These are phyloP conservation scores for Pithys albifrons DNA, from an alignment of 2,113 vertebrate genomes.

Conservation along the genomic window DNA sequence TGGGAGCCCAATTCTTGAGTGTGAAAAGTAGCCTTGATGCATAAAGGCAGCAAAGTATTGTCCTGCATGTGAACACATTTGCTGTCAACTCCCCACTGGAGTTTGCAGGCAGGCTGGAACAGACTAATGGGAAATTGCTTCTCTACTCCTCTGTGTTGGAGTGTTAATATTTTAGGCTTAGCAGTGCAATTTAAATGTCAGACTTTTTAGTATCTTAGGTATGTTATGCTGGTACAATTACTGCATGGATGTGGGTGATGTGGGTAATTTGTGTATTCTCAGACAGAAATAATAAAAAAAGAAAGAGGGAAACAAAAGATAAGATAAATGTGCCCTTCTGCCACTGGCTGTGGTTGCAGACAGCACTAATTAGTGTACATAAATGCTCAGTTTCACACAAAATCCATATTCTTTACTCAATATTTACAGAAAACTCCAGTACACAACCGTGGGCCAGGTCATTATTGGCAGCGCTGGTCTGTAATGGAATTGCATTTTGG, in stretches of 20 bases:
- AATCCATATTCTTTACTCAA: neutral
- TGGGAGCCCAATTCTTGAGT: neutral
- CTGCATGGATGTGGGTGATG: neutral
- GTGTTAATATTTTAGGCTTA: neutral
- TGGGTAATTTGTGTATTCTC: neutral
- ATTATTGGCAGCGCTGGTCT: neutral
- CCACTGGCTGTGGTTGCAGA: neutral
- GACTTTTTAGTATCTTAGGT: neutral
- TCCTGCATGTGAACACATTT: rapidly evolving
- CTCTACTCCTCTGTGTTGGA: neutral
- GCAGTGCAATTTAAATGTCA: neutral
- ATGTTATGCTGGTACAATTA: neutral
- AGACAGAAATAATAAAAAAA: neutral
- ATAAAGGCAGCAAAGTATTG: neutral
- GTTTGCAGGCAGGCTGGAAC: neutral
- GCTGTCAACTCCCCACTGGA: neutral
- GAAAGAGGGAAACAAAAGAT: neutral
- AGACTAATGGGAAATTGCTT: neutral
- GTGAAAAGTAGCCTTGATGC: neutral
- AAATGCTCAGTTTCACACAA: neutral
- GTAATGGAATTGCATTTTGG: constrained; percentile 15
- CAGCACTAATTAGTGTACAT: neutral
- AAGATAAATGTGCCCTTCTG: neutral
- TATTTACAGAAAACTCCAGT: neutral
- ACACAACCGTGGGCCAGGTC: neutral